These are phyloP conservation scores for Mesembrinibis cayennensis DNA, from an alignment of 2,113 vertebrate genomes.

Conservation along the genomic window DNA sequence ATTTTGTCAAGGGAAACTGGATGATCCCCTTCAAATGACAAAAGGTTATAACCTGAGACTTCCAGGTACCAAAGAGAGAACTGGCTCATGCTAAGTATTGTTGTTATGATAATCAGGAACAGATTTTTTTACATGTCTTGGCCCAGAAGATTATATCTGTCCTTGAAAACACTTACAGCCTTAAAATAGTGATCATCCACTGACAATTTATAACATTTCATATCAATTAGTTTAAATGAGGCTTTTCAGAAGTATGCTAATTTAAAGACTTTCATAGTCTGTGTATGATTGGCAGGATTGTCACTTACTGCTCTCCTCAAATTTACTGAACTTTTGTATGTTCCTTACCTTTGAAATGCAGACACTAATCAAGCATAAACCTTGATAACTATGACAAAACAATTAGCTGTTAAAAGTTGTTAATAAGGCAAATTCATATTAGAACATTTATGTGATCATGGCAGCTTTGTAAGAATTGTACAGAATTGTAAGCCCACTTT, in stretches of 20 bases:
- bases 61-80: background rate
- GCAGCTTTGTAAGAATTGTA: too few relatives aligned
- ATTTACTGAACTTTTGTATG: background rate
- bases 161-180: background rate
- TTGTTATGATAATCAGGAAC: background rate
- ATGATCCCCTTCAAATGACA: background rate
- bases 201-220: background rate
- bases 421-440: background rate
- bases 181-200: background rate
- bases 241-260: background rate
- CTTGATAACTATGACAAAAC: background rate
- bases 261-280: background rate
- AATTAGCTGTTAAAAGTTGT: background rate
- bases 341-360: background rate
- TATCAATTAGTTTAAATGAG: background rate
- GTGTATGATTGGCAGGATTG: background rate
- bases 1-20: background rate
- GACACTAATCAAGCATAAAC: background rate
- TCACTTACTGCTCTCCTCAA: background rate
- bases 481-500: background rate
- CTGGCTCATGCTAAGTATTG: background rate
- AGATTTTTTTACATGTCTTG: background rate
- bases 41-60: background rate
- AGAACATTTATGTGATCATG: background rate
- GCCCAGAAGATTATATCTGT: background rate